Percentiles rank a stretch among this genome's conserved stretches.
phyloP scores from a whole-genome alignment of 2,888 invertebrate species.

The Coleophora deauratella region DNA sequence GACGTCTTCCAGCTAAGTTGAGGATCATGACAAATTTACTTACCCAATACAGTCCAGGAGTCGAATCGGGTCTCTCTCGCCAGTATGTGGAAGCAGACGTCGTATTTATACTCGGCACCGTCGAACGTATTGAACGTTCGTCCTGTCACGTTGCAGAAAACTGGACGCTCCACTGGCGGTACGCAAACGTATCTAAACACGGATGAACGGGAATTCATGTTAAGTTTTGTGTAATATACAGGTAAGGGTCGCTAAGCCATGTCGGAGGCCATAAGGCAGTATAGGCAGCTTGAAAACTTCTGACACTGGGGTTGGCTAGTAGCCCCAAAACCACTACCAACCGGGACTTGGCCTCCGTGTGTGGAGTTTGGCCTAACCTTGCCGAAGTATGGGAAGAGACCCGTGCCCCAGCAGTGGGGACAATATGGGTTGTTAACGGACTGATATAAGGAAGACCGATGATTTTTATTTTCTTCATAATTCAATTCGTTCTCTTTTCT shows the following conservation, averaged over 20 bases:
- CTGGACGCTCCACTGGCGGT: slow-evolving; percentile 76
- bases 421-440: too few relatives aligned
- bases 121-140: slow-evolving; percentile 87
- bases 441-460: background rate
- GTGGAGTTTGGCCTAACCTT: too few relatives aligned
- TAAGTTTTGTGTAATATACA: too few relatives aligned
- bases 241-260: background rate
- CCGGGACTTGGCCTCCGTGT: too few relatives aligned
- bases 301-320: too few relatives aligned
- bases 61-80: slow-evolving; percentile 79
- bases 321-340: too few relatives aligned
- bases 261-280: background rate
- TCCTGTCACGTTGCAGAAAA: slow-evolving; percentile 82
- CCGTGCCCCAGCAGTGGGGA: too few relatives aligned
- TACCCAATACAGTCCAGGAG: slow-evolving; percentile 82
- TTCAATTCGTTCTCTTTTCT: too few relatives aligned
- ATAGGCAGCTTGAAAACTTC: background rate
- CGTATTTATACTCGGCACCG: slow-evolving; percentile 83
- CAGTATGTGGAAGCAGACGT: slow-evolving; percentile 86
- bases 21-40: slow-evolving; percentile 24
- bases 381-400: too few relatives aligned
- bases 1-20: too few relatives aligned
- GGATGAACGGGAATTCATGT: too few relatives aligned
- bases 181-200: slow-evolving; percentile 75
- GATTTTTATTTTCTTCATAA: background rate